A percentile compares a stretch with the other conserved stretches of the same genome.
Evolutionary conservation across 2,888 invertebrate genomes (phyloP).

Genomic region (Ormyrus pomaceus): DNA sequence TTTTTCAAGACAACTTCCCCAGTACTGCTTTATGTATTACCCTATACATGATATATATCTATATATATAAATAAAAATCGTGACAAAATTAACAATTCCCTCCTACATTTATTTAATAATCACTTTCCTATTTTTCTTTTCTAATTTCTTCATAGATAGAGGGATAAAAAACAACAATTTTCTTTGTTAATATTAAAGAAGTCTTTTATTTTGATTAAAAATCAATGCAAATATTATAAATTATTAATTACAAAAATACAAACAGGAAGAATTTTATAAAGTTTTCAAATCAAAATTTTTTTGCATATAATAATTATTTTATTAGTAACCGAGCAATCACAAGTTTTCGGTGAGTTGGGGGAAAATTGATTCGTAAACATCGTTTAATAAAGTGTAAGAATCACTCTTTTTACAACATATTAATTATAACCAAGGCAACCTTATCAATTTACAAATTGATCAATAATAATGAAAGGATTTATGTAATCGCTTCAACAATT

Average conservation of each 20-base stretch:
- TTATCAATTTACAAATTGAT: conserved; percentile 36
- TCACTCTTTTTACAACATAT: conserved; percentile 36
- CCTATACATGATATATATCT: conserved; percentile 67
- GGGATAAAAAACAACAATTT: neutral
- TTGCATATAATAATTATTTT: conserved; percentile 28
- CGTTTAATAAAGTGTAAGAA: conserved; percentile 27
- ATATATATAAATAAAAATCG: conserved; percentile 65
- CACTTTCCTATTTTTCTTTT: neutral
- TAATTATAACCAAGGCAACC: conserved; percentile 42
- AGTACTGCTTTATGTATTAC: conserved; percentile 73
- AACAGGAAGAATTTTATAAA: conserved; percentile 47
- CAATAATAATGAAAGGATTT: conserved; percentile 42
- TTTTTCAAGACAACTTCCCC: conserved; percentile 67
- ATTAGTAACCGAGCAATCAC: conserved; percentile 29
- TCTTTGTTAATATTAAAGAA: conserved; percentile 42
- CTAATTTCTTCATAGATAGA: neutral
- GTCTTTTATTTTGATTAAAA: conserved; percentile 50
- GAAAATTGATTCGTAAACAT: conserved; percentile 23
- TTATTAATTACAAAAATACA: conserved; percentile 47
- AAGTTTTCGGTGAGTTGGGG: conserved; percentile 24
- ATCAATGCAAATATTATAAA: conserved; percentile 39
- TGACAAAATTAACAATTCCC: conserved; percentile 59
- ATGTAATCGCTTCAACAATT: conserved; percentile 37
- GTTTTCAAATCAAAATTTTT: conserved; percentile 26
- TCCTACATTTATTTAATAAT: conserved; percentile 4